phyloP scores from a whole-genome alignment of 2,113 vertebrate genomes.

The Urocolius indicus region DNA sequence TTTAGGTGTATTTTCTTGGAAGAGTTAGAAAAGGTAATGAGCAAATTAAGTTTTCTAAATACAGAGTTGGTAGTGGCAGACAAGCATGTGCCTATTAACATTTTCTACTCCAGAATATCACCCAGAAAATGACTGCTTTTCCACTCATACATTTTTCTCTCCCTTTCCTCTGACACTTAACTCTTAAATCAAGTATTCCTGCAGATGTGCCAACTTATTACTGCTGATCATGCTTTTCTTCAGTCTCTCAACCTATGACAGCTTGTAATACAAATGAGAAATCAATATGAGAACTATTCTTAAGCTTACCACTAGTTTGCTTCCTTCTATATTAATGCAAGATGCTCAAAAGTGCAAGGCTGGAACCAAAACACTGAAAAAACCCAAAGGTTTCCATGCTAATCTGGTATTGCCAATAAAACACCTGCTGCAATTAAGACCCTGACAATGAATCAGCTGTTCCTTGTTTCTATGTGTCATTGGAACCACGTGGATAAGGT shows the following conservation, averaged over 20 bases:
- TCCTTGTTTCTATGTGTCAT: background rate
- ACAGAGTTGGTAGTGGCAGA: background rate
- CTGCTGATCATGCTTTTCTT: background rate
- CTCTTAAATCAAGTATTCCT: background rate
- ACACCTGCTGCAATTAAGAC: background rate
- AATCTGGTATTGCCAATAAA: background rate
- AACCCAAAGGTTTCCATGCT: background rate
- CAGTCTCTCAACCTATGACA: background rate
- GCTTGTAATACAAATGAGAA: constrained; percentile 3
- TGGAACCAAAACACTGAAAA: background rate
- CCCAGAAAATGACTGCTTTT: background rate
- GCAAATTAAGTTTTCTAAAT: background rate
- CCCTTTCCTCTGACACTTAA: background rate
- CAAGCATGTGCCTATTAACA: background rate
- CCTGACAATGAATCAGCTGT: background rate
- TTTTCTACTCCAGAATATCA: background rate
- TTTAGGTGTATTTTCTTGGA: background rate
- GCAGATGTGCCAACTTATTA: background rate
- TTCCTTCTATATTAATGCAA: background rate
- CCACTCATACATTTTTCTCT: background rate
- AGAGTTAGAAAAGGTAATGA: background rate
- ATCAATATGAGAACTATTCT: background rate
- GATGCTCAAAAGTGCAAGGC: background rate
- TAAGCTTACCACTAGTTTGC: background rate
- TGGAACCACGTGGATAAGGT: background rate